Percentiles rank a stretch among this genome's conserved stretches.
Evolutionary conservation across 2,797 vertebrate species (phyloP).

Genomic region (Thalassophryne amazonica): DNA sequence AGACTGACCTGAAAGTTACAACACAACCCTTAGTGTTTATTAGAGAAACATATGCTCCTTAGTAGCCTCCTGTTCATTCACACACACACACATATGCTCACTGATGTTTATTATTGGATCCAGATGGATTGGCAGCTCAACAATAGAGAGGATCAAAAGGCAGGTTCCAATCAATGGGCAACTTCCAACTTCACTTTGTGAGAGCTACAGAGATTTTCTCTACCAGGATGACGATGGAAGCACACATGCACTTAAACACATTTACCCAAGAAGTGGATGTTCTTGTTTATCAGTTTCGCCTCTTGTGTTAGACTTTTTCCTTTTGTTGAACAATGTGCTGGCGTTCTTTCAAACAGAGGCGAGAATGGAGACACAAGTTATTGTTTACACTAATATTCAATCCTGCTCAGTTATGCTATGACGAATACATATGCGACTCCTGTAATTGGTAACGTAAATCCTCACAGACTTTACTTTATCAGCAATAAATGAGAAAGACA

Average conservation of each 20-base stretch:
- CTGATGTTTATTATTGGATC: conserved; percentile 43
- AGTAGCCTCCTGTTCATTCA: conserved; percentile 28
- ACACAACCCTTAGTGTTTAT: conserved; percentile 32
- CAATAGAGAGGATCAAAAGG: conserved; percentile 33
- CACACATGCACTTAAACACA: background rate
- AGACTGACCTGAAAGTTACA: conserved; percentile 6
- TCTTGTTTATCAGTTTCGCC: background rate
- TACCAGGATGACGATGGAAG: background rate
- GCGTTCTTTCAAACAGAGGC: conserved; percentile 8
- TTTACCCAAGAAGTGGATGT: background rate
- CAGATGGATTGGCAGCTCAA: conserved; percentile 37
- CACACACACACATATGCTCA: conserved; percentile 4
- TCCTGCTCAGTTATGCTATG: background rate
- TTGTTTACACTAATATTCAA: conserved; percentile 10
- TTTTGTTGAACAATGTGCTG: conserved; percentile 23
- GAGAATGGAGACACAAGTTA: conserved; percentile 24
- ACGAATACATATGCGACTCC: background rate
- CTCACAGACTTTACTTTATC: background rate
- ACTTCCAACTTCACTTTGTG: conserved; percentile 18
- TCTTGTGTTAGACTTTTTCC: conserved; percentile 28
- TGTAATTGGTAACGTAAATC: background rate
- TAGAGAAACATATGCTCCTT: conserved; percentile 24
- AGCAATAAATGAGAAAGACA: background rate
- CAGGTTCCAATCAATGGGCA: conserved; percentile 32
- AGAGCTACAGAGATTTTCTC: background rate